These are phyloP conservation scores for pig (Sus scrofa) DNA, from an alignment of 2,113 vertebrate species.

Conservation along the genomic window DNA sequence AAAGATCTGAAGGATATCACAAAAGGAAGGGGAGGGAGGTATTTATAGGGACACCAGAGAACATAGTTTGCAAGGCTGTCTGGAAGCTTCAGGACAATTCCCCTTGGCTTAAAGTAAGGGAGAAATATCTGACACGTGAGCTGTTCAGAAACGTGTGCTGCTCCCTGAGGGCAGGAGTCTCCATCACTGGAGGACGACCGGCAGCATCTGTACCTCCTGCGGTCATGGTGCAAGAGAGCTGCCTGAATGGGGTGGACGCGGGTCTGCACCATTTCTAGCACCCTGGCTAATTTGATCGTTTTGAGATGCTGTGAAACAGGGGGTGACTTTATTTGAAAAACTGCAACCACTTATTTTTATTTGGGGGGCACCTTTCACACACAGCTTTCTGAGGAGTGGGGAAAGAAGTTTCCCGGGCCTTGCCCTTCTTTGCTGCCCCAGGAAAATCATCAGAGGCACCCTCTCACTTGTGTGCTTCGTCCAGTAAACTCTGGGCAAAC, in stretches of 20 bases:
- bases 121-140: not conserved
- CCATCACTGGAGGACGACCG: not conserved
- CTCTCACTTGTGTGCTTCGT: not conserved
- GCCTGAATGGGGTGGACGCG: rapidly evolving
- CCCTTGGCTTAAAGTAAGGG: not conserved
- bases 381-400: not conserved
- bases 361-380: not conserved
- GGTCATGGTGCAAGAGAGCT: not conserved
- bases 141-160: not conserved
- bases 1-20: not conserved
- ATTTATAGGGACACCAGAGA: not conserved
- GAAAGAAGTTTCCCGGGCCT: not conserved
- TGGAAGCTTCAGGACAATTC: constrained; percentile 35
- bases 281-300: not conserved
- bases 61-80: not conserved
- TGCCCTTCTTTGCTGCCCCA: not conserved
- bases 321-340: constrained; percentile 19
- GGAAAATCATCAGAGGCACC: not conserved
- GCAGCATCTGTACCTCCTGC: not conserved
- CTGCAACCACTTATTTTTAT: not conserved
- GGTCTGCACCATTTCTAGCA: rapidly evolving
- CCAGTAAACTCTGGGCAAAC: not conserved
- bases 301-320: not conserved
- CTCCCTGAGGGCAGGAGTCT: not conserved
- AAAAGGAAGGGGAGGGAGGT: not conserved